Evolutionary conservation across 2,797 vertebrate genomes (phyloP), one percentile per base, ranked within the genome.

Genomic region (Anas georgica): DNA sequence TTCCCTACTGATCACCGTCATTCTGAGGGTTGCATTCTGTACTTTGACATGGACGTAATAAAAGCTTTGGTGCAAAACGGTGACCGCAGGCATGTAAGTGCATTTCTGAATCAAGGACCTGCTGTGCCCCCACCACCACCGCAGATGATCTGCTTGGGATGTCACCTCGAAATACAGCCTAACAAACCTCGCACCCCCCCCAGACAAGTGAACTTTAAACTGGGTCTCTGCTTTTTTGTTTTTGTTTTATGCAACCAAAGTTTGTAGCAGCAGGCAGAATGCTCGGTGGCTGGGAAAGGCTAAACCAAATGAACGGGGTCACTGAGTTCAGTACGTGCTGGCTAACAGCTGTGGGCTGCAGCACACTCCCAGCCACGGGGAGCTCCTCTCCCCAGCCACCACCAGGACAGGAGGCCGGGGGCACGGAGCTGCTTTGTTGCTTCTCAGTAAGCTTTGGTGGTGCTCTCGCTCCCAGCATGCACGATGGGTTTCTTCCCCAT

Each of bases 151-250:
- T 1, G 10, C 8, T 59, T 31, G 41, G 35, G 2, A 31, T 31
- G 3, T 35, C 7, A 9, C 1, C 22, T 33, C 22, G 33, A 45
- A 33, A n/a, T 8, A 28, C 0, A 1, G 25, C 41, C 46, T 6
- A 5, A 25, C 0, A 3, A 56, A 17, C 58, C 22, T 11, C 15
- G 13, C 29, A 28, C 25, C 28, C 35, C 35, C 0, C 0, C 28
- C 5, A 15, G 11, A 29, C 4, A 46, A 66, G 14, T 1, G 4
- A 0, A 0, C 41, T 50, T 66, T 15, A 15, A 69, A 66, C 1
- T 48, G 46, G 50, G 78, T 92, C 93, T 86, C 84, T 76, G 93
- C 90, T 68, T 91, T 92, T 80, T 91, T 81, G 50, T 50, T 95
- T 95, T 79, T 46, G 64, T 41, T 85, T 94, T n/a, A 74, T 56